Evolutionary conservation across 2,797 vertebrate species (phyloP).

Genomic region (Hephaestus fuliginosus): DNA sequence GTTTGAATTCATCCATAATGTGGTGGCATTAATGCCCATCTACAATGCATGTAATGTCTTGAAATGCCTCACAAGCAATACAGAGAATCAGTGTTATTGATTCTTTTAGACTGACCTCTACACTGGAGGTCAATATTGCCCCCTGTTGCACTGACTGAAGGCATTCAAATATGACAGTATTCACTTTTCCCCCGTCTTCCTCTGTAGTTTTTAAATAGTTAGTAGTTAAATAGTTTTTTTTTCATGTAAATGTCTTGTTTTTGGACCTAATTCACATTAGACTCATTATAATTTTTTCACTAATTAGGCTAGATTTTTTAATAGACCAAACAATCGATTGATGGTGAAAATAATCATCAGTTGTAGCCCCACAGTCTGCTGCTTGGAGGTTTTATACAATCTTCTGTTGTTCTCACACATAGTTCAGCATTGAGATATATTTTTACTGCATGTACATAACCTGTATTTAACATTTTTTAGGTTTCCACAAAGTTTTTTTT

Average conservation of each 20-base stretch:
- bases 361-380: not conserved
- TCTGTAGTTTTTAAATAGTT: not conserved
- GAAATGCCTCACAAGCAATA: not conserved
- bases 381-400: not conserved
- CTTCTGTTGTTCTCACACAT: not conserved
- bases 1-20: not conserved
- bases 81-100: conserved; percentile 11
- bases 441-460: not conserved
- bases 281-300: not conserved
- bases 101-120: conserved; percentile 1
- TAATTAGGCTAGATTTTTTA: not conserved
- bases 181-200: not conserved
- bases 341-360: not conserved
- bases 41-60: not conserved
- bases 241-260: not conserved
- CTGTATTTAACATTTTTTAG: not conserved
- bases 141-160: conserved; percentile 1
- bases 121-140: conserved; percentile 13
- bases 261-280: not conserved
- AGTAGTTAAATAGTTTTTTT: too few species aligned
- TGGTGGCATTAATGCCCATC: not conserved
- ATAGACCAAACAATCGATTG: not conserved
- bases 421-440: not conserved
- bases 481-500: not conserved
- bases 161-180: not conserved